phyloP scores from a whole-genome alignment of 2,113 vertebrate genomes.

The Pholis gunnellus region DNA sequence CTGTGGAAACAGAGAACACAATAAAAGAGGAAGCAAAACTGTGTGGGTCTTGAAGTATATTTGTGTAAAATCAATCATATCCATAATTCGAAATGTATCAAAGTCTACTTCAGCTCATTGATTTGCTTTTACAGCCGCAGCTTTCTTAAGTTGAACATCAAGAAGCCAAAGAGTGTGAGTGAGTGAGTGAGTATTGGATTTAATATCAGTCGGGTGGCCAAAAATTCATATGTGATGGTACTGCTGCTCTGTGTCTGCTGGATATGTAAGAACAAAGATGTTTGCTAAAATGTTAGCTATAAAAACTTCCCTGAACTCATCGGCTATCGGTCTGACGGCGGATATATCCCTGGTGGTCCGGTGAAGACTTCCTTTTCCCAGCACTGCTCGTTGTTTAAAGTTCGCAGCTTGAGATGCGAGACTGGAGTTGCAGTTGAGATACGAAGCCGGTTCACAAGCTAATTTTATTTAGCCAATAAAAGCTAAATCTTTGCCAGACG shows the following conservation, averaged over 20 bases:
- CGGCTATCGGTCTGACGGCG: not conserved
- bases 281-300: not conserved
- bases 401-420: no score
- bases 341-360: not conserved
- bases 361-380: no score
- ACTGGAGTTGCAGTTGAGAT: no score
- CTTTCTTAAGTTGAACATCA: not conserved
- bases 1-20: conserved; percentile 71
- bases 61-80: no score
- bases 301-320: not conserved
- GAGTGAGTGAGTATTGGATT: not conserved
- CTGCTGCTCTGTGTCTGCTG: not conserved
- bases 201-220: not conserved
- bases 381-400: no score
- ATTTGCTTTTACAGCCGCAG: not conserved
- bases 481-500: no score
- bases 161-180: not conserved
- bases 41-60: no score
- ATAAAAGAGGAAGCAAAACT: not conserved
- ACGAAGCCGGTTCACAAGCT: no score
- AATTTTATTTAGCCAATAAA: no score
- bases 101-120: not conserved
- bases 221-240: not conserved
- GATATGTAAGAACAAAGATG: not conserved
- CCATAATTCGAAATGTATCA: no score